A percentile compares a stretch with the other conserved stretches of the same genome.
Conservation (phyloP, 2,797 vertebrate species). For the Chrysolophus pictus region DNA sequence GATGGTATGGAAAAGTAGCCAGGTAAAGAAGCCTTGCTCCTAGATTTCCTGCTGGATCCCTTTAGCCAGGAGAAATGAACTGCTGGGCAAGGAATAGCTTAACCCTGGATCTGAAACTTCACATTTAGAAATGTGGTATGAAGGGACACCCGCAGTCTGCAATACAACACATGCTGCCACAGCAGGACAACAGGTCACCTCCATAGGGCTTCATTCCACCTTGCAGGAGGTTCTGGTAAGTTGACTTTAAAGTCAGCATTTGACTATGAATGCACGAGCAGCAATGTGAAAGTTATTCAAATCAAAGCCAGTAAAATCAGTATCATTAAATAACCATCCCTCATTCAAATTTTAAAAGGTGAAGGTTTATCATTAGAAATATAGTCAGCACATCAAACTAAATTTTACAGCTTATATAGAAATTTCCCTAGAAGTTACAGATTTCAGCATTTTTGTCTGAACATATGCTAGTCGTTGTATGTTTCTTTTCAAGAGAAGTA, state of each 20-base stretch:
- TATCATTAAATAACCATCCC: not conserved
- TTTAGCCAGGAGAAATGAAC: not conserved
- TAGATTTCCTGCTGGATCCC: not conserved
- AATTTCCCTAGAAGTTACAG: not conserved
- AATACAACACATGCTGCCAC: accelerated
- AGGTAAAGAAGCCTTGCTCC: not conserved
- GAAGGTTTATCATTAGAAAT: not conserved
- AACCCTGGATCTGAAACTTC: not conserved
- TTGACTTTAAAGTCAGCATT: not conserved
- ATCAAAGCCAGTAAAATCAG: not conserved
- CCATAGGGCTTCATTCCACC: not conserved
- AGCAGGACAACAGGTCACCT: not conserved
- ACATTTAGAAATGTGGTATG: not conserved
- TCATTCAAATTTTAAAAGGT: not conserved
- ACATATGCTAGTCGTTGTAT: not conserved
- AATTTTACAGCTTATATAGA: not conserved
- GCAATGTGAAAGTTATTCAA: not conserved
- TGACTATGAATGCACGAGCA: not conserved
- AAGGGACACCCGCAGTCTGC: not conserved
- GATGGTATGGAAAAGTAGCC: not conserved
- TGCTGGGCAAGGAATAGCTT: not conserved
- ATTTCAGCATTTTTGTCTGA: not conserved
- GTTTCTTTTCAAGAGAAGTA: not conserved
- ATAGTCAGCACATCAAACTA: not conserved
- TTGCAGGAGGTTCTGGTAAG: not conserved